phyloP scores from a whole-genome alignment of 2,888 invertebrate genomes.

The Agrenia bidenticulata region DNA sequence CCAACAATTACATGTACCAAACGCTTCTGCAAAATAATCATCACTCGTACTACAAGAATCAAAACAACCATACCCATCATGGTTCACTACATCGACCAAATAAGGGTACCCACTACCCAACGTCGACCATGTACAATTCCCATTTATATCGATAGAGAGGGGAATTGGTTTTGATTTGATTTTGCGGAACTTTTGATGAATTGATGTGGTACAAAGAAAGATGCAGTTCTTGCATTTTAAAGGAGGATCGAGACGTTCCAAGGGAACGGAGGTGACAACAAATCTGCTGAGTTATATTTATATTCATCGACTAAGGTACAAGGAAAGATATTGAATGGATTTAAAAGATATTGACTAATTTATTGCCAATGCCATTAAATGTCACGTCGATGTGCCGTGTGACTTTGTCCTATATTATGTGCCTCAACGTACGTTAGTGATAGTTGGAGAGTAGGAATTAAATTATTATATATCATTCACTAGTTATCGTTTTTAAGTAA shows the following conservation, averaged over 20 bases:
- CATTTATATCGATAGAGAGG: conserved; percentile 13
- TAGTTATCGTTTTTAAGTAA: no score
- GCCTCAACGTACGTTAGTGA: conserved; percentile 12
- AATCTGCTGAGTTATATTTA: background rate
- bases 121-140: conserved; percentile 20
- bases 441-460: no score
- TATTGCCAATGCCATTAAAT: conserved; percentile 17
- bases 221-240: no score
- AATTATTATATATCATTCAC: no score
- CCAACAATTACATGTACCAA: conserved; percentile 28
- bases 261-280: conserved; percentile 7
- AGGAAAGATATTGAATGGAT: no score
- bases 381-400: conserved; percentile 10
- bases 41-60: conserved; percentile 20
- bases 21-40: conserved; percentile 19
- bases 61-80: conserved; percentile 10
- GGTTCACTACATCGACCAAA: conserved; percentile 13
- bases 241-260: background rate
- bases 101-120: conserved; percentile 14
- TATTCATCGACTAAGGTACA: background rate
- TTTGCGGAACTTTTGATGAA: background rate
- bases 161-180: background rate
- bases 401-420: conserved; percentile 21
- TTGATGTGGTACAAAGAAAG: background rate
- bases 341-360: background rate